Base-by-base conservation (phyloP, 2,888 invertebrate genomes). In the Poecilobothrus nobilitatus region DNA sequence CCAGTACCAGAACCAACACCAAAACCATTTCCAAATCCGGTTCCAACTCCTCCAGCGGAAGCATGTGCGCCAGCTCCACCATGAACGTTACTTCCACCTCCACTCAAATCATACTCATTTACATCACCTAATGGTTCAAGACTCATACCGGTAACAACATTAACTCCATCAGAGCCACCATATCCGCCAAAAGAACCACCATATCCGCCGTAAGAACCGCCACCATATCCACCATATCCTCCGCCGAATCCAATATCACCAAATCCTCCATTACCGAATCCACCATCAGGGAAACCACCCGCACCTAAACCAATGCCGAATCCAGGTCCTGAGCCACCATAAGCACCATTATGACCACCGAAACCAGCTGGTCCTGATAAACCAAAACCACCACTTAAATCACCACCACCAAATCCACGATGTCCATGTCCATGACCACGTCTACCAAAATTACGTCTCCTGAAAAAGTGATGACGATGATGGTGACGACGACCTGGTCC, bases 201-300 rank as follows among this genome's bases (percentile, higher is more conserved):
- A 37, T 5, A 37, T 8, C 37, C 37, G 7, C 8, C 12, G 9
- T 12, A 8, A 37, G 12, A 37, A 7, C 37, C 37, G 1, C 66
- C 34, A 8, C 67, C 41, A 37, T 67, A 62, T 18, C 67, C 67
- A 3, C 63, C 67, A n/a, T 22, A 66, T 66, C 66, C 66, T 66
- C 66, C 66, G 61, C 41, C 15, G 9, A 41, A 41, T 9, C 9
- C 9, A 41, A 8, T 2, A 41, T 9, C 15, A 5, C 41, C 15
- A 41, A 41, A 41, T 9, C 15, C 15, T 12, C 15, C 9, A 8
- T 41, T 41, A 12, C 12, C 12, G 7, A 15, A 9, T 41, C 41
- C 41, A 41, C 15, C 9, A 41, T 41, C 15, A 12, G 12, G 2
- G 15, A 9, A 12, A 8, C 15, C 41, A 12, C 41, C 15, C 7